Percentiles rank a stretch among this genome's conserved stretches.
These are phyloP conservation scores for Drosophila repleta DNA, from an alignment of 1,140 invertebrate genomes.

Conservation along the genomic window DNA sequence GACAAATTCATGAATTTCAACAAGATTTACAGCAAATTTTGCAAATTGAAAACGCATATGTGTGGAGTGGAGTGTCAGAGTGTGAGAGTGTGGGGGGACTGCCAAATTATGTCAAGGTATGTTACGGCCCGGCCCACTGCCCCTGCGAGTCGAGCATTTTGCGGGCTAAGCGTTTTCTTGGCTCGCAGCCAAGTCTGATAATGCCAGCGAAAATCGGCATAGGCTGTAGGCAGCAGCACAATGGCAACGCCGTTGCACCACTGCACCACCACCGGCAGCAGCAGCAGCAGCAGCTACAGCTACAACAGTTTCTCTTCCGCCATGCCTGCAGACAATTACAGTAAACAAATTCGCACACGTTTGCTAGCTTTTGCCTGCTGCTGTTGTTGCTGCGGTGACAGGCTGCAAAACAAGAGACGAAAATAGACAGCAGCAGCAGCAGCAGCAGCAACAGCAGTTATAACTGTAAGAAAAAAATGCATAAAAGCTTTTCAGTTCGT, in stretches of 20 bases:
- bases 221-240: constrained; percentile 25
- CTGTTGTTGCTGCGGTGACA: constrained; percentile 64
- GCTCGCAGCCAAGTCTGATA: constrained; percentile 70
- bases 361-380: constrained; percentile 42
- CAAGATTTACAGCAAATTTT: constrained; percentile 64
- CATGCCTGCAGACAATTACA: constrained; percentile 73
- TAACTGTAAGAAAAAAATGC: constrained; percentile 27
- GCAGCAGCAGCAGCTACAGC: background rate
- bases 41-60: constrained; percentile 77
- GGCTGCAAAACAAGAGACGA: constrained; percentile 72
- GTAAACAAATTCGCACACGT: constrained; percentile 81
- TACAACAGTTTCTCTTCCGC: background rate
- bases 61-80: no score
- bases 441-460: constrained; percentile 2
- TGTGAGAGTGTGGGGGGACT: background rate
- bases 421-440: constrained; percentile 45
- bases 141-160: constrained; percentile 63
- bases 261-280: background rate
- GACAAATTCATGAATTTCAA: constrained; percentile 71
- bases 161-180: constrained; percentile 72
- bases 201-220: constrained; percentile 45
- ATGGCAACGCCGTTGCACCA: constrained; percentile 26
- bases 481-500: constrained; percentile 26
- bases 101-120: constrained; percentile 67
- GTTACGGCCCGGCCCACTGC: constrained; percentile 30